Base-by-base conservation (phyloP, 2,797 vertebrate species). In the Streptopelia turtur region DNA sequence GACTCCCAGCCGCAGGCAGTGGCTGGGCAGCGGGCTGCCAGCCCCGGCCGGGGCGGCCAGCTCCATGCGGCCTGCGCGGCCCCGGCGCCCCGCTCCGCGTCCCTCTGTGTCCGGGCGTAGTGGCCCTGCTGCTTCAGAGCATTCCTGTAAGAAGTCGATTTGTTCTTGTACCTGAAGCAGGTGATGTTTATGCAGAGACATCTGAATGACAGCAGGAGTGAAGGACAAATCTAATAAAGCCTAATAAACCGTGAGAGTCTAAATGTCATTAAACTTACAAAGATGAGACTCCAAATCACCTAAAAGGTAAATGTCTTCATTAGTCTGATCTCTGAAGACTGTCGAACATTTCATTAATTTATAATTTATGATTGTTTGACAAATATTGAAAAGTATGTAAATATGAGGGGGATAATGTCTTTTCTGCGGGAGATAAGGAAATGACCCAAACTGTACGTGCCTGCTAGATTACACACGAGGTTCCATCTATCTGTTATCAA, bases 361-460 rank as follows among this genome's bases (percentile, higher is more conserved):
- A 98, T 99, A 99, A 99, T 99, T 99, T 99, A 99, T 99, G 99
- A 99, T 99, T 99, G 99, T 99, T 99, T 99, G 99, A 99, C 99
- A 99, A 99, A 99, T 99, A 99, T 99, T 99, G 98, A 98, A 98
- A 99, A 99, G 99, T 99, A 99, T 99, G 99, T 99, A 99, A 99
- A 99, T 99, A 99, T 98, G 99, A 98, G 98, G 95, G 94, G 98
- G 98, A 96, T 99, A 99, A 99, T 99, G 99, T 99, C 96, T 99
- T 99, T 99, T 99, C 99, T 99, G 99, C 99, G 99, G 99, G 99
- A 99, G 99, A 98, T 98, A 98, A 98, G 98, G 98, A 99, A 99
- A 99, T 99, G 99, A 99, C 99, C 99, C 99, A 99, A 98, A 99
- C 98, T 99, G 98, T 98, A 98, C 97, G 97, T 99, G 98, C 98